Evolutionary conservation across 2,888 invertebrate species (phyloP), one percentile per base, ranked within the genome.

Genomic region (Vannuccia rotundouncinata): DNA sequence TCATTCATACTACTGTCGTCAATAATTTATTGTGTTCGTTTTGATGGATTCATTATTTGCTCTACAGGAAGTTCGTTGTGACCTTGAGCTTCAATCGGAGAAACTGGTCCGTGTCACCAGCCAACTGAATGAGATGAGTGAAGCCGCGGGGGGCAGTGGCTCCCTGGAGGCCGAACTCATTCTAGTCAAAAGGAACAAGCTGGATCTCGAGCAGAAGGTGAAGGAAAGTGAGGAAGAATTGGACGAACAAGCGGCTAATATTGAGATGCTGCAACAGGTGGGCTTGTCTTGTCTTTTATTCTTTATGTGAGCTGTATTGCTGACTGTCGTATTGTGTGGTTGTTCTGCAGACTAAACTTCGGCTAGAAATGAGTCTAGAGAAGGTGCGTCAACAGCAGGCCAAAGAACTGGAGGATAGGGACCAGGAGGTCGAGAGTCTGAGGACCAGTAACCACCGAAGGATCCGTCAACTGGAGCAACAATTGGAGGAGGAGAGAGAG

Each of bases 391-490:
- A 96, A 86, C 94, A 95, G 85, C 92, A 94, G 83, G 91, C 94
- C 30, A 92, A 94, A 81, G 96, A 97, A 85, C 91, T 94, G 45
- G 93, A 94, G 82, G 79, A 78, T 22, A 1, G 73, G 1, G 97
- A 97, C 84, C 94, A 95, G 84, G 97, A 97, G 87, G 89, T 95
- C 86, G 96, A 97, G 86, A 95, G 96, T 85, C 92, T 93, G 31
- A 91, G 96, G 22, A 93, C 93, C 82, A 93, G 92, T 85, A 92
- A 94, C 1, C 93, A 94, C 86, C 59, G 66, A 13, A 76, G 78
- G 5, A 85, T 89, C n/a, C 87, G 93, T 92, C 84, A 93, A 81
- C 89, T 96, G 84, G 95, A 96, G 88, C 92, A 92, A 27, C 95
- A 96, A 86, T 88, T 96, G 82, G 95, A 96, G 87, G 93, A 93